Base-by-base conservation (phyloP, 2,888 invertebrate species). In the Tachina fera region DNA sequence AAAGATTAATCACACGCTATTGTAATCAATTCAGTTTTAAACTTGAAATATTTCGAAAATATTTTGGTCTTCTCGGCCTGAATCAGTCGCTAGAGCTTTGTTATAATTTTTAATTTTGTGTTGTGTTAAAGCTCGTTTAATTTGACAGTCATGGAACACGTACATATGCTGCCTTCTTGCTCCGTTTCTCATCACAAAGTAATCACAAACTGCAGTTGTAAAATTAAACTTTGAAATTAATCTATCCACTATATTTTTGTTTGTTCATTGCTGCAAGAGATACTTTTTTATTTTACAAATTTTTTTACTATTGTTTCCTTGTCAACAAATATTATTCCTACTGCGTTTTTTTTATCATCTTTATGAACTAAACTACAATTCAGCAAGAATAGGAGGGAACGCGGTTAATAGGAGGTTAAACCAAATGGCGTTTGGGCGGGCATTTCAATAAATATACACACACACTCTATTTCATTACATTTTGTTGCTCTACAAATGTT, bases 201-300 rank as follows among this genome's bases (percentile, higher is more conserved):
- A 22, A 60, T 5, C 31, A 60, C 14, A 47, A 13, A 47, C 39
- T 14, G 13, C 9, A n/a, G 43, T 58, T 51, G 49, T 63, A 79
- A 51, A 76, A 5, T 76, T 14, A 31, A 78, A 70, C 67, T 81
- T 76, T 75, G 70, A 70, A 80, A 75, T 43, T 47, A 68, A 70
- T 53, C 53, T 63, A 58, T 56, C 70, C 19, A 63, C 60, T 61
- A 63, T 81, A 41, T 45, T 53, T 51, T 41, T 16, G 45, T 43
- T 58, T 58, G 41, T 16, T 43, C 31, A 22, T 71, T 58, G 65
- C 56, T 16, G 14, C 22, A 22, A 16, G n/a, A 16, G 41, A 61
- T 60, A 49, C 13, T 22, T 22, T 22, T 22, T 22, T 22, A 22
- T 22, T 51, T 51, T 19, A 61, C n/a, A 41, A 53, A 16, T n/a